Evolutionary conservation across 2,888 invertebrate species (phyloP), one percentile per base, ranked within the genome.

Genomic region (Brassicogethes aeneus): DNA sequence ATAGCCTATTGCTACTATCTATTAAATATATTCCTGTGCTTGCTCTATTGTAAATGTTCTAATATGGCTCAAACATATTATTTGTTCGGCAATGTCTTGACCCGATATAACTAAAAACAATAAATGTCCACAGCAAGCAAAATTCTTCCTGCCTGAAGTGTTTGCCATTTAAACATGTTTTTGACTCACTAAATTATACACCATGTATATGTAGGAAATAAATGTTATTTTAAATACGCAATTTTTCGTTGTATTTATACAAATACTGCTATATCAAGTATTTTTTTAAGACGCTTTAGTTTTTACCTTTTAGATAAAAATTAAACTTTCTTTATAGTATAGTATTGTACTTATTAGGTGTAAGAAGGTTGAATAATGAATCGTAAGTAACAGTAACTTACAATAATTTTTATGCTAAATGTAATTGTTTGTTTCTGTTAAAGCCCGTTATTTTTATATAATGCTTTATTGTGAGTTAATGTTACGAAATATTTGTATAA

Each of bases 401-500:
- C 54, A 55, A 54, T 55, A 44, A n/a, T n/a, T n/a, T n/a, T n/a
- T n/a, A n/a, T n/a, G n/a, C n/a, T 47, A 46, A 23, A 23, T 23
- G 23, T 23, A 23, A 7, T 48, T 48, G 41, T 47, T 53, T 54
- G 47, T 54, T 56, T 48, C 47, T 53, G 53, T 55, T 56, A 53
- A 47, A 50, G 51, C 10, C 51, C 53, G 55, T 56, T 57, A 55
- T 53, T 56, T 54, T 53, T 55, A 47, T 50, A 46, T 41, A 49
- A 50, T 45, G 45, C 47, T 52, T 56, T 59, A 55, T 59, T 55
- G 56, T 57, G 55, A 59, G 61, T 60, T 60, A 56, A 55, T 55
- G 56, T 57, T 60, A 57, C 56, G 41, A 43, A 47, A 53, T 52
- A 56, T 61, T 59, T 63, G 61, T 62, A 62, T 57, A 60, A 61